Percentiles rank a stretch among this genome's conserved stretches.
phyloP scores from a whole-genome alignment of 1,140 invertebrate genomes.

The Sarcophaga bullata region DNA sequence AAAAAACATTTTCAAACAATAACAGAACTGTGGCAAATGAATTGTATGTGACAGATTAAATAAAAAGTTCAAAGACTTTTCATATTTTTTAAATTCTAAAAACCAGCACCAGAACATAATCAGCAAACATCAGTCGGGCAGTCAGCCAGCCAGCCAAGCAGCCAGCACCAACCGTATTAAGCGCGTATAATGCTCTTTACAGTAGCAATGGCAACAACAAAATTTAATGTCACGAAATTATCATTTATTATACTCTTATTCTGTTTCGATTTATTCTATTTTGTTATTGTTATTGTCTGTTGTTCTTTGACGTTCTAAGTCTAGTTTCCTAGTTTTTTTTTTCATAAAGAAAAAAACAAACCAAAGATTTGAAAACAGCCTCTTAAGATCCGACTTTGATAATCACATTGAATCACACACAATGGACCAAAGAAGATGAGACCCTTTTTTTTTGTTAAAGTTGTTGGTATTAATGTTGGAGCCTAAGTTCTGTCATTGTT shows the following conservation, averaged over 20 bases:
- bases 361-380: neutral
- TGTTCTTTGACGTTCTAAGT: neutral
- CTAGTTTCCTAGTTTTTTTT: neutral
- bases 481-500: neutral
- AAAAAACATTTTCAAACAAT: no score
- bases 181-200: no score
- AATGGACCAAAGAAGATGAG: neutral
- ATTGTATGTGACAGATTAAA: conserved; percentile 29
- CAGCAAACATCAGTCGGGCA: neutral
- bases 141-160: no score
- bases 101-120: no score
- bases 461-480: conserved; percentile 11
- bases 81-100: neutral
- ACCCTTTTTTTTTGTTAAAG: neutral
- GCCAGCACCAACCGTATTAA: neutral
- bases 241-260: conserved; percentile 24
- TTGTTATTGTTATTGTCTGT: no score
- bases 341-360: neutral
- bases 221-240: conserved; percentile 44
- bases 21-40: neutral
- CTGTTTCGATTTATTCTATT: no score
- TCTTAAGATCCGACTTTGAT: conserved; percentile 40
- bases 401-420: neutral
- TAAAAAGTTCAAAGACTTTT: conserved; percentile 33
- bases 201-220: neutral